phyloP scores from a whole-genome alignment of 2,797 vertebrate genomes.

The Enteromius afrohamiltoni region DNA sequence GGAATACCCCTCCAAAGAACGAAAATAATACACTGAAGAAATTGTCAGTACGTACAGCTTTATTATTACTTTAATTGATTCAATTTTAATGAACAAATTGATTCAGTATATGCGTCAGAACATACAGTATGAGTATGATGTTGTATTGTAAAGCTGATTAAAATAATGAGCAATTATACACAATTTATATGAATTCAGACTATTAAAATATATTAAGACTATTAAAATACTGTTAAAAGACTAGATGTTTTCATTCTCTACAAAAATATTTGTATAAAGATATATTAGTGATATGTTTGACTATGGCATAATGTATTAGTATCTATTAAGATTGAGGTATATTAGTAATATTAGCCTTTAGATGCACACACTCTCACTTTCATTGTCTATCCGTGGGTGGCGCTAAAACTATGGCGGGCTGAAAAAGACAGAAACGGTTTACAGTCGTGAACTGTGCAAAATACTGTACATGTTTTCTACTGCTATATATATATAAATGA shows the following conservation, averaged over 20 bases:
- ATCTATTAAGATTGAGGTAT: background rate
- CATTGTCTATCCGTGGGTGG: background rate
- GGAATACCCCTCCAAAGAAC: no score
- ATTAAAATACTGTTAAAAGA: background rate
- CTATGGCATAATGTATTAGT: background rate
- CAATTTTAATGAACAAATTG: background rate
- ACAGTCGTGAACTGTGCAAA: background rate
- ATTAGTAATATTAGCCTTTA: background rate
- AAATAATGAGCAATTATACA: background rate
- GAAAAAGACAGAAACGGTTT: background rate
- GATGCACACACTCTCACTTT: background rate
- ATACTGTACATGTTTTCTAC: background rate
- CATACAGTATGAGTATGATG: background rate
- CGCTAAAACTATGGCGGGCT: constrained; percentile 6
- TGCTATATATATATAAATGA: background rate
- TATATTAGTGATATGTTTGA: background rate
- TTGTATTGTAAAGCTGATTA: constrained; percentile 3
- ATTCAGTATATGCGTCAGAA: background rate
- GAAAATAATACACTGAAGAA: background rate
- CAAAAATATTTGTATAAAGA: background rate
- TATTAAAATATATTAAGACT: background rate
- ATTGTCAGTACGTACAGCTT: background rate
- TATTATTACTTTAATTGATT: background rate
- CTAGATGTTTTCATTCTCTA: background rate
- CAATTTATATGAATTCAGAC: background rate